Conservation (phyloP, 2,888 invertebrate genomes). For the Morpho helenor region DNA sequence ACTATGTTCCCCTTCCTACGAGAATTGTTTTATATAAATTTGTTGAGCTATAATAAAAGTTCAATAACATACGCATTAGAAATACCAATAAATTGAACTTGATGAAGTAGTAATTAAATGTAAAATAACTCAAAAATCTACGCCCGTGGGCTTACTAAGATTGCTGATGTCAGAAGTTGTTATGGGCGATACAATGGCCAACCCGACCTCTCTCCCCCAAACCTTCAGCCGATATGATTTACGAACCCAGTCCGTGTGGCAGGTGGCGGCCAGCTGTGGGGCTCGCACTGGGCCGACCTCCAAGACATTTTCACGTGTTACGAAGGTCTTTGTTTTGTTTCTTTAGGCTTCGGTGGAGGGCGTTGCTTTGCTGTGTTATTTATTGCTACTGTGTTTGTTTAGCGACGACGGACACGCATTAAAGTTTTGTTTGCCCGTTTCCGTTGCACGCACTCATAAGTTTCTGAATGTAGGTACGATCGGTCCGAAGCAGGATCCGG, state of each 20-base stretch:
- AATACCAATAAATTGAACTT: too few species aligned
- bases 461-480: slow-evolving; percentile 22
- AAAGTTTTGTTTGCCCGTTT: slow-evolving; percentile 3
- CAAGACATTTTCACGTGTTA: slow-evolving; percentile 32
- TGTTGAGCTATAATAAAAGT: too few species aligned
- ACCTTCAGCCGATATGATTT: too few species aligned
- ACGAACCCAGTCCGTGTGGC: slow-evolving; percentile 7
- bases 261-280: slow-evolving; percentile 14
- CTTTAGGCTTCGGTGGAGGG: slow-evolving; percentile 27
- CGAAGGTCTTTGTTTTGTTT: slow-evolving; percentile 27
- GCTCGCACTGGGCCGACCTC: slow-evolving; percentile 34
- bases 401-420: slow-evolving; percentile 11
- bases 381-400: slow-evolving; percentile 12
- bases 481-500: slow-evolving; percentile 24
- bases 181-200: too few species aligned
- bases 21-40: too few species aligned
- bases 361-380: slow-evolving; percentile 24
- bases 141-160: too few species aligned
- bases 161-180: too few species aligned
- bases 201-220: too few species aligned
- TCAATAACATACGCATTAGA: too few species aligned
- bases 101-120: too few species aligned
- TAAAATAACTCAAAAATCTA: too few species aligned
- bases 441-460: slow-evolving; percentile 3
- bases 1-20: too few species aligned